These are phyloP conservation scores for Biston stratarius DNA, from an alignment of 2,888 invertebrate genomes.

Conservation along the genomic window DNA sequence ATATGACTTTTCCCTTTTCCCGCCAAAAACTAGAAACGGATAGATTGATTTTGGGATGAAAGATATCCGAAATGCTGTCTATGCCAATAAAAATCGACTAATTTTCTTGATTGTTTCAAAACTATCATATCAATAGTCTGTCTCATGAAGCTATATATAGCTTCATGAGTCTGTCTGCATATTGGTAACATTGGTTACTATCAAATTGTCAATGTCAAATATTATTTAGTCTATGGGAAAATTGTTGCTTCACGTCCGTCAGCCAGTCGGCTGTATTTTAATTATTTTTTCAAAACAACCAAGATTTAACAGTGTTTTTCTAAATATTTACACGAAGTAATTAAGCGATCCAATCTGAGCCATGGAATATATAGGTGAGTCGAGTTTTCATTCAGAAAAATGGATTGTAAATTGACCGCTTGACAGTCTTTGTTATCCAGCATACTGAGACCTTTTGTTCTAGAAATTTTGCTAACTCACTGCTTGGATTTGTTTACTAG, in stretches of 20 bases:
- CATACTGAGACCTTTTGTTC: conserved; percentile 77
- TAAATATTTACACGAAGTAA: conserved; percentile 53
- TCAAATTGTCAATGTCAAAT: conserved; percentile 26
- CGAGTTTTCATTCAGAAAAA: conserved; percentile 45
- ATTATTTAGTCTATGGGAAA: conserved; percentile 59
- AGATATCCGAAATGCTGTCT: conserved; percentile 8
- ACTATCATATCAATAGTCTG: not conserved
- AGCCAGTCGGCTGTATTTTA: conserved; percentile 77
- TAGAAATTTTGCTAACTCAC: conserved; percentile 82
- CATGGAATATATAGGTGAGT: conserved; percentile 81
- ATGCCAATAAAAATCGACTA: conserved; percentile 15
- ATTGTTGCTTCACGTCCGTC: conserved; percentile 83
- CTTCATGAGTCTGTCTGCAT: no score
- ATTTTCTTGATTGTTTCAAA: not conserved
- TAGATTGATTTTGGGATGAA: conserved; percentile 21
- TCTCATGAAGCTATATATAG: no score
- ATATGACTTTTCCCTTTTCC: no score
- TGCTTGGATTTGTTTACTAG: conserved; percentile 73
- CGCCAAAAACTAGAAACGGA: conserved; percentile 58
- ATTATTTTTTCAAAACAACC: conserved; percentile 82
- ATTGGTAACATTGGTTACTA: no score
- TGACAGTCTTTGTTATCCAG: conserved; percentile 63
- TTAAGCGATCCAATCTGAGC: conserved; percentile 54
- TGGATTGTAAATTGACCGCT: conserved; percentile 47
- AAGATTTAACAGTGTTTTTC: conserved; percentile 56